phyloP scores from a whole-genome alignment of 2,113 vertebrate species.

The Chaetorhynchus papuensis region DNA sequence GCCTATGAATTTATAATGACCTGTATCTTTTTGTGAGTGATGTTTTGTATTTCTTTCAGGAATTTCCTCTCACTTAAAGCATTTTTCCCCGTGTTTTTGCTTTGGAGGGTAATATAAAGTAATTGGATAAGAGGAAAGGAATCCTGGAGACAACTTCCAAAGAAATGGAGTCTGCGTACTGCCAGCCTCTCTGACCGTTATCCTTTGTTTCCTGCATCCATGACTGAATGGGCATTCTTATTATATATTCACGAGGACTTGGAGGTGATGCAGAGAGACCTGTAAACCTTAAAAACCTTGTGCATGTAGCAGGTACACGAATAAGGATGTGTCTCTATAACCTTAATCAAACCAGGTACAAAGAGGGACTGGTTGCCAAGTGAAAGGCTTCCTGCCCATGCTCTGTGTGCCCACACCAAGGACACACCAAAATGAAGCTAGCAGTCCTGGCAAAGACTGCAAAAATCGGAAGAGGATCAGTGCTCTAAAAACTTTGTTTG shows the following conservation, averaged over 20 bases:
- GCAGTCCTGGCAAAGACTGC: background rate
- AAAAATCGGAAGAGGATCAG: background rate
- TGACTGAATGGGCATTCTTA: background rate
- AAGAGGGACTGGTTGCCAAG: background rate
- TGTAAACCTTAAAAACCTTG: background rate
- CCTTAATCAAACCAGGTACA: background rate
- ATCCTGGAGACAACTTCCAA: background rate
- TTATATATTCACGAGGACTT: background rate
- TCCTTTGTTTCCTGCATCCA: background rate
- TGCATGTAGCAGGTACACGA: background rate
- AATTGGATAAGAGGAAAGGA: background rate
- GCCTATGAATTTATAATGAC: conserved; percentile 47
- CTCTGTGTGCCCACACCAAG: background rate
- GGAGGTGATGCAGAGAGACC: background rate
- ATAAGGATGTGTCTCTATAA: background rate
- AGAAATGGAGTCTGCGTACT: background rate
- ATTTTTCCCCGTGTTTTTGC: background rate
- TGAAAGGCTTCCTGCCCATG: background rate
- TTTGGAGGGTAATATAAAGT: conserved; percentile 18
- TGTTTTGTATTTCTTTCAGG: conserved; percentile 30
- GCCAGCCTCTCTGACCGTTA: background rate
- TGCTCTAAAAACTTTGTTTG: background rate
- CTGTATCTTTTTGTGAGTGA: conserved; percentile 42
- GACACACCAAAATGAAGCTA: background rate
- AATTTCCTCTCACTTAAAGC: background rate